Percentiles rank a stretch among this genome's conserved stretches.
phyloP scores from a whole-genome alignment of 1,140 invertebrate genomes.

The Latrodectus geometricus region DNA sequence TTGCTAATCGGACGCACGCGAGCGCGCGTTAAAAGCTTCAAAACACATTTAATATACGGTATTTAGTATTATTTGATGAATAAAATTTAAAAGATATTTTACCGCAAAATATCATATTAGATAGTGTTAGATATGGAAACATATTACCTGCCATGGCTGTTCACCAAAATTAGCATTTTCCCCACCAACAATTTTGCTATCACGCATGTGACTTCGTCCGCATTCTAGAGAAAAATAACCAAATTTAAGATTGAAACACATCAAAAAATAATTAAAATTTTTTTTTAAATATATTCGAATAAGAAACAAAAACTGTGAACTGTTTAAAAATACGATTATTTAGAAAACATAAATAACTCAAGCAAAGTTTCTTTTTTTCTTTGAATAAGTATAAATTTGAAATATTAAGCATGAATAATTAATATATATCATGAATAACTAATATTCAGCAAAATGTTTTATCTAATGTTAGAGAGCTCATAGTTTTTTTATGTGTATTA shows the following conservation, averaged over 20 bases:
- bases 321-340: not conserved
- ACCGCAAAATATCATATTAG: too few species aligned
- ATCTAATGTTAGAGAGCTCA: too few species aligned
- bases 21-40: too few species aligned
- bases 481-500: too few species aligned
- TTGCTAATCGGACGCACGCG: not conserved
- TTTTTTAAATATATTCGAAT: not conserved
- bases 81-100: too few species aligned
- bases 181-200: slow-evolving; percentile 66
- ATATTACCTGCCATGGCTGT: slow-evolving; percentile 65
- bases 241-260: not conserved
- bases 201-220: slow-evolving; percentile 64
- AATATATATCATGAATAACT: too few species aligned
- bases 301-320: not conserved
- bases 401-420: too few species aligned
- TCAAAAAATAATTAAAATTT: not conserved
- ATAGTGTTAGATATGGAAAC: not conserved
- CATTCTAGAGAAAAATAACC: slow-evolving; percentile 63
- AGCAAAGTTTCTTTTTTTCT: too few species aligned
- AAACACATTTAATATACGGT: too few species aligned
- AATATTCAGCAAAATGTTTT: too few species aligned
- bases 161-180: slow-evolving; percentile 65
- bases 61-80: too few species aligned
- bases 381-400: too few species aligned
- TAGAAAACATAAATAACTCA: not conserved